Percentiles rank a stretch among this genome's conserved stretches.
Conservation (phyloP, 2,888 invertebrate genomes). For the Tuta absoluta region DNA sequence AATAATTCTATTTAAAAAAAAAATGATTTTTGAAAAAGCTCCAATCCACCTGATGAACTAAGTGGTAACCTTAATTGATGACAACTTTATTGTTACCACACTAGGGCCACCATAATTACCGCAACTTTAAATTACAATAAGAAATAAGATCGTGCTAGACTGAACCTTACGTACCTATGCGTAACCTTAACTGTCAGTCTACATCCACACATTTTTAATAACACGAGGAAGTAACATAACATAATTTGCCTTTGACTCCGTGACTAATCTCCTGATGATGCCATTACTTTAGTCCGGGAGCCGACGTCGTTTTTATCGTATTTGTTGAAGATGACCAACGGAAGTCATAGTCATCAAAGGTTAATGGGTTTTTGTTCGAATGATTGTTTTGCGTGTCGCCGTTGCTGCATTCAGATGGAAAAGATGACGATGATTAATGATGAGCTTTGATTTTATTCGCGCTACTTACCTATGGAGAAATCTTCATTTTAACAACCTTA, state of each 20-base stretch:
- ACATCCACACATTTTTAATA: not conserved
- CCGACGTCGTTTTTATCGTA: conserved; percentile 41
- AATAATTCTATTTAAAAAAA: too few species aligned
- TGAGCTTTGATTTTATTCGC: conserved; percentile 4
- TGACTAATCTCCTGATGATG: conserved; percentile 60
- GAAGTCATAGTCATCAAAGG: conserved; percentile 32
- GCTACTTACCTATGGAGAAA: not conserved
- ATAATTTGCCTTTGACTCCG: conserved; percentile 47
- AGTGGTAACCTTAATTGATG: too few species aligned
- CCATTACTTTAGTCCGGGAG: conserved; percentile 50
- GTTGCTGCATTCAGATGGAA: not conserved
- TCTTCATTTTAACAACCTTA: not conserved
- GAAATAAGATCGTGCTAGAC: too few species aligned
- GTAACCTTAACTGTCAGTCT: not conserved
- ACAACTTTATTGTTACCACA: too few species aligned
- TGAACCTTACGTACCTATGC: not conserved
- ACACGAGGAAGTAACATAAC: conserved; percentile 25
- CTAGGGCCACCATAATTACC: too few species aligned
- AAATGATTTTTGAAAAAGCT: too few species aligned
- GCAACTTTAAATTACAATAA: too few species aligned
- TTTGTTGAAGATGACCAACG: conserved; percentile 30
- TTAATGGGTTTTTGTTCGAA: conserved; percentile 21
- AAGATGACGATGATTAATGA: conserved; percentile 7
- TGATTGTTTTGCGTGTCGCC: conserved; percentile 14
- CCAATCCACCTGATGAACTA: too few species aligned